Evolutionary conservation across 2,113 vertebrate genomes (phyloP), one percentile per base, ranked within the genome.

Genomic region (Thomomys bottae): DNA sequence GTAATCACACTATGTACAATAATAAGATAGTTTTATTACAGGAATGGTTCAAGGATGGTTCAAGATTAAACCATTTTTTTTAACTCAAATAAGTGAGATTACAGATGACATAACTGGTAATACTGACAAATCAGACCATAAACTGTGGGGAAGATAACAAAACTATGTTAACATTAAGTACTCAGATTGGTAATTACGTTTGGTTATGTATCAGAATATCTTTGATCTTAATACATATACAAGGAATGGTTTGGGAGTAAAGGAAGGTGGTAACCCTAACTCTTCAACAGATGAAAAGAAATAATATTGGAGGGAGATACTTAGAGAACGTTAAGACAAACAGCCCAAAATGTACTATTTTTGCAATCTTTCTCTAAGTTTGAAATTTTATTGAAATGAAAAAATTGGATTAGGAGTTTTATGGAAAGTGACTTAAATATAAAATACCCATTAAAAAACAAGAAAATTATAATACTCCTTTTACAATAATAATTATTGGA

Each of bases 191-290:
- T 30, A 75, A 79, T 0, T 79, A 30, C 2, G 49, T 23, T 40
- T 68, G 49, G 32, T 84, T 84, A 90, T 18, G 87, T 84, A 90
- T 12, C 82, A 83, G 77, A 90, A 72, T 28, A 20, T 30, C 40
- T 81, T 3, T 59, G 32, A 40, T 73, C 34, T 84, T 42, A 73
- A 40, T 71, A 68, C 21, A 68, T 20, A 18, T 12, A 67, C 40
- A 49, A 23, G 5, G 30, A 83, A 34, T 11, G 5, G 24, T 23
- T 83, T 30, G 45, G 12, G 23, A 38, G 32, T 30, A 45, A 3
- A 83, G 80, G 21, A 49, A 68, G 9, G 8, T 67, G 9, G 8
- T 67, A 34, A 18, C 64, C 15, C 63, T 32, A 67, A 68, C 64
- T 67, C 34, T 49, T 49, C 67, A 49, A 26, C 34, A 67, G 66